phyloP scores from a whole-genome alignment of 2,113 vertebrate genomes.

The Oceanites oceanicus region DNA sequence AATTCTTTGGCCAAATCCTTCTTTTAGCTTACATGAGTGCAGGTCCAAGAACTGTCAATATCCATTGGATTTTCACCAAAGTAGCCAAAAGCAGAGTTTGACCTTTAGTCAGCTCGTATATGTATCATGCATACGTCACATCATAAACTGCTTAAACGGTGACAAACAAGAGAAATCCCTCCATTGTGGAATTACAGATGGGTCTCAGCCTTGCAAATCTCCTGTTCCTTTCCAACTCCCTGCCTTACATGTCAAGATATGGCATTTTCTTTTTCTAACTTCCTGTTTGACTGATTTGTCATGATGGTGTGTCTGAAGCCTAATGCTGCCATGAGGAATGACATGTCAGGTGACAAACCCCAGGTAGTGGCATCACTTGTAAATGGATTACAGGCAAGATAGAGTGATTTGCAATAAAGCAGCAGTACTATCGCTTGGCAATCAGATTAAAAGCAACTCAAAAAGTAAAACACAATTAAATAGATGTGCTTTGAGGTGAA shows the following conservation, averaged over 20 bases:
- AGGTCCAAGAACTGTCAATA: not conserved
- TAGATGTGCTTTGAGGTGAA: not conserved
- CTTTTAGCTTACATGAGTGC: not conserved
- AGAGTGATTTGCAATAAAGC: not conserved
- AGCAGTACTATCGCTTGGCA: not conserved
- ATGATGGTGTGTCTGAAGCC: not conserved
- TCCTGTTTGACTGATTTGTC: not conserved
- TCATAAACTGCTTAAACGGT: not conserved
- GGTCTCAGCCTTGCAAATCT: not conserved
- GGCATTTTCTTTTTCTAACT: not conserved
- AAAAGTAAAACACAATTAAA: constrained; percentile 15
- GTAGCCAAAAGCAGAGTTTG: not conserved
- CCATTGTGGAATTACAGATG: not conserved
- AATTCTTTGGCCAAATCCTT: not conserved
- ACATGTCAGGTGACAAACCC: not conserved
- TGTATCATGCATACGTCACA: not conserved
- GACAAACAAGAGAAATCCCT: not conserved
- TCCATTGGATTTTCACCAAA: not conserved
- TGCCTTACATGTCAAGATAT: not conserved
- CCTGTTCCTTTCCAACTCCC: not conserved
- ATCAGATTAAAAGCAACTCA: not conserved
- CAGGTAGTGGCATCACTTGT: not conserved
- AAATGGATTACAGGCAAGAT: not conserved
- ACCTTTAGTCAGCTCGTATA: not conserved
- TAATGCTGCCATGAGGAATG: not conserved